These are phyloP conservation scores for Akabosia matsudoensis DNA, from an alignment of 1,140 invertebrate species.

Conservation along the genomic window DNA sequence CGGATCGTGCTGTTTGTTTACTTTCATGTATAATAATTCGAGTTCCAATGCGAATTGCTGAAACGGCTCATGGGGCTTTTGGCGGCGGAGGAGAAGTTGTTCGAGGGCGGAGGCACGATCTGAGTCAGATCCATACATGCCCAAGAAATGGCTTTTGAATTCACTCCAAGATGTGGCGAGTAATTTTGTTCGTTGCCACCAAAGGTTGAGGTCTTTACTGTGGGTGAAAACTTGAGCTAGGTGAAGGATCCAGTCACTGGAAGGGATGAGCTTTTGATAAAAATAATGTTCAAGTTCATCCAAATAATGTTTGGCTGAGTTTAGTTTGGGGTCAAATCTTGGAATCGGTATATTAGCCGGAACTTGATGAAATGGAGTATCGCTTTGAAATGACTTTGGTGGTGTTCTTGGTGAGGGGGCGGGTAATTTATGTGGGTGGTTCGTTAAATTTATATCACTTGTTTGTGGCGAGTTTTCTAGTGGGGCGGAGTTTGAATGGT, in stretches of 20 bases:
- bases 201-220: not conserved
- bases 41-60: not conserved
- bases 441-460: too few species aligned
- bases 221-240: not conserved
- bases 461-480: too few species aligned
- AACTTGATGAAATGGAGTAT: not conserved
- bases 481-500: too few species aligned
- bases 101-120: not conserved
- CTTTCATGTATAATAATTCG: not conserved
- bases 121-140: conserved; percentile 5
- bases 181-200: conserved; percentile 14
- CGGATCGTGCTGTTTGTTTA: not conserved
- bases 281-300: conserved; percentile 1
- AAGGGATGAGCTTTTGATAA: not conserved
- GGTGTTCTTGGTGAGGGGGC: not conserved
- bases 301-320: not conserved
- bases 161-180: not conserved
- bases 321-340: not conserved
- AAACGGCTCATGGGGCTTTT: not conserved
- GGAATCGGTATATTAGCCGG: not conserved
- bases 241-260: not conserved
- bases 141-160: not conserved
- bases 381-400: not conserved
- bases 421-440: too few species aligned
- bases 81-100: not conserved